These are phyloP conservation scores for Tragelaphus strepsiceros DNA, from an alignment of 2,113 vertebrate species.

Conservation along the genomic window DNA sequence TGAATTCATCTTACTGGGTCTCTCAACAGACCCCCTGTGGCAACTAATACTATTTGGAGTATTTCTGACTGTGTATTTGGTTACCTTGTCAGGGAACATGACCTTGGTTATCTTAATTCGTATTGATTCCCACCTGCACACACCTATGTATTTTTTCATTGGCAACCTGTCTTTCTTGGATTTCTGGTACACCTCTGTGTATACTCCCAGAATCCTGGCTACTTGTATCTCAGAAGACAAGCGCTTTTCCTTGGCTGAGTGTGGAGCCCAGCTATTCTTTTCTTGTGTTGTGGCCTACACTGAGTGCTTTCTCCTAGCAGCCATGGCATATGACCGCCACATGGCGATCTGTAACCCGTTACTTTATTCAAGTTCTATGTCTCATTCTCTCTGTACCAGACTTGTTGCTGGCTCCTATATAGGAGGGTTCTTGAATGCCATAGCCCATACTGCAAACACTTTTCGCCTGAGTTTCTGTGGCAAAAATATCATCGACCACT, in stretches of 20 bases:
- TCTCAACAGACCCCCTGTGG: conserved; percentile 24
- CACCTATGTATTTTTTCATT: conserved; percentile 66
- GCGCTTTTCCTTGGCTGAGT: conserved; percentile 57
- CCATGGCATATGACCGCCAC: conserved; percentile 42
- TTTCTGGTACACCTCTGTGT: conserved; percentile 69
- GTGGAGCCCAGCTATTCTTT: conserved; percentile 61
- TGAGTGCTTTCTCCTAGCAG: conserved; percentile 57
- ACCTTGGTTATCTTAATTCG: conserved; percentile 45
- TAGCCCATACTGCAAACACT: conserved; percentile 34
- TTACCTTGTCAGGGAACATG: conserved; percentile 50
- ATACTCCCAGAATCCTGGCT: conserved; percentile 58
- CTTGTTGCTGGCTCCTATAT: conserved; percentile 50
- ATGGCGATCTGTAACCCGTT: conserved; percentile 36
- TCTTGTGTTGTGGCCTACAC: conserved; percentile 45
- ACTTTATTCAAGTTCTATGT: conserved; percentile 44
- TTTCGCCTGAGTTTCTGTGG: conserved; percentile 63
- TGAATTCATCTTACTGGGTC: conserved; percentile 54
- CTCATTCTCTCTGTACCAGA: conserved; percentile 28
- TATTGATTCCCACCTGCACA: conserved; percentile 35
- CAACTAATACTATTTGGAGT: conserved; percentile 50
- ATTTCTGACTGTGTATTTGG: conserved; percentile 46
- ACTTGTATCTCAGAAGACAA: conserved; percentile 54
- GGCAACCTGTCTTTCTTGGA: conserved; percentile 63
- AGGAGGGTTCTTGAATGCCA: conserved; percentile 39
- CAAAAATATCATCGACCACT: conserved; percentile 54